phyloP scores from a whole-genome alignment of 1,140 invertebrate genomes.

The Drosophila ficusphila region DNA sequence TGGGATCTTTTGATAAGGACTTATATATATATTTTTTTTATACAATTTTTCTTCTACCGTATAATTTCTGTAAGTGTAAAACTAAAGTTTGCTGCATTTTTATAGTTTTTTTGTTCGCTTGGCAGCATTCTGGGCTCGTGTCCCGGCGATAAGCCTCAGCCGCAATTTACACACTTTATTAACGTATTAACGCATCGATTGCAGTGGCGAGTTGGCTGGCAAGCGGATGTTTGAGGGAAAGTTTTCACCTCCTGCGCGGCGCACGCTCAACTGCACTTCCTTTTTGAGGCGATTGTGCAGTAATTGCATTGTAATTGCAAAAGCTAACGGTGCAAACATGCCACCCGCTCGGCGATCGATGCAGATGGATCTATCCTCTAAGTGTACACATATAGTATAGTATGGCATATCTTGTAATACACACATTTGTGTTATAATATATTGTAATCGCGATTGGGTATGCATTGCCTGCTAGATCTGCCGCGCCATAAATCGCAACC shows the following conservation, averaged over 20 bases:
- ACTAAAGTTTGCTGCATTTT: conserved; percentile 10
- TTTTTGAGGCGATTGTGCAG: conserved; percentile 53
- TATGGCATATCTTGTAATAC: conserved; percentile 61
- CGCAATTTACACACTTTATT: conserved; percentile 82
- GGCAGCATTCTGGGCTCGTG: conserved; percentile 41
- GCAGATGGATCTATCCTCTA: conserved; percentile 27
- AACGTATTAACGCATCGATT: conserved; percentile 79
- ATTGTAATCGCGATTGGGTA: conserved; percentile 79
- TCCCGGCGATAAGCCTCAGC: conserved; percentile 65
- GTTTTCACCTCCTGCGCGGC: conserved; percentile 35
- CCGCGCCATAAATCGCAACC: conserved; percentile 80
- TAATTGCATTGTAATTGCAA: conserved; percentile 79
- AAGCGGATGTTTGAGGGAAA: conserved; percentile 34
- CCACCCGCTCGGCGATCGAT: conserved; percentile 28
- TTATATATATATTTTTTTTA: too few relatives aligned
- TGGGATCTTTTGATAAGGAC: too few relatives aligned
- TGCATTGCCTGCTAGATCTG: conserved; percentile 75
- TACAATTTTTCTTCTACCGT: too few relatives aligned
- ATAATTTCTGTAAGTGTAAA: conserved; percentile 7
- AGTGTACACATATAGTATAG: not conserved
- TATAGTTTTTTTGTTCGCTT: conserved; percentile 27
- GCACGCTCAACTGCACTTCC: conserved; percentile 78
- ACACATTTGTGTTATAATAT: conserved; percentile 76
- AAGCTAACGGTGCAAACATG: conserved; percentile 63
- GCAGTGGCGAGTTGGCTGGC: conserved; percentile 21